A percentile compares a stretch with the other conserved stretches of the same genome.
phyloP scores from a whole-genome alignment of 1,140 invertebrate genomes.

The Liolophura sinensis region DNA sequence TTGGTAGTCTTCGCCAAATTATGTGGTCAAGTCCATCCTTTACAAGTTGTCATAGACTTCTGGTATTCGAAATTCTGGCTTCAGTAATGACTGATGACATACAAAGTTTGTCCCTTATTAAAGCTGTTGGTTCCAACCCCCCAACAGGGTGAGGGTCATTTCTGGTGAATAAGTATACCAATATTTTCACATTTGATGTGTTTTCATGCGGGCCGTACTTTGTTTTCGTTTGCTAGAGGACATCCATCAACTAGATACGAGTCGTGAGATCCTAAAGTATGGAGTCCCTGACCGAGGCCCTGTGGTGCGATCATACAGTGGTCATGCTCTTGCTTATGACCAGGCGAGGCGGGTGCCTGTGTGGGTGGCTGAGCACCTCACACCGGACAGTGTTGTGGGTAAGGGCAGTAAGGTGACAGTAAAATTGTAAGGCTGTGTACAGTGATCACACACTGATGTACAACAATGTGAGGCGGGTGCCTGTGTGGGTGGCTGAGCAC shows the following conservation, averaged over 20 bases:
- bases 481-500: conserved; percentile 42
- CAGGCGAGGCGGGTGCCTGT: conserved; percentile 35
- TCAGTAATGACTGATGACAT: too few species aligned
- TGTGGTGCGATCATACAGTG: conserved; percentile 22
- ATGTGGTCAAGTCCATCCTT: too few species aligned
- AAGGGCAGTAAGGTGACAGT: conserved; percentile 1
- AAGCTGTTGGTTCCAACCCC: too few species aligned
- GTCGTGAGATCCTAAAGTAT: conserved; percentile 28
- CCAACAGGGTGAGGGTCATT: too few species aligned
- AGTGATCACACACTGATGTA: conserved; percentile 37
- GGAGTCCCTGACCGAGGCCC: conserved; percentile 32
- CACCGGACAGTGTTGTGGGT: conserved; percentile 34
- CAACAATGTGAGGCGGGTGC: conserved; percentile 37
- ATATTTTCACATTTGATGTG: too few species aligned
- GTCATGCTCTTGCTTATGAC: conserved; percentile 41
- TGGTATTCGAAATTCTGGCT: too few species aligned
- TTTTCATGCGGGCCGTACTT: too few species aligned
- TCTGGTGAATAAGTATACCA: too few species aligned
- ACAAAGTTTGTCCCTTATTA: too few species aligned
- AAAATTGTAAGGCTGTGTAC: conserved; percentile 9
- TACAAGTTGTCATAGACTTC: too few species aligned
- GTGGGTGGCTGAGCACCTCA: conserved; percentile 43
- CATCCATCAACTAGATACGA: conserved; percentile 8
- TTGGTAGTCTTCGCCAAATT: too few species aligned
- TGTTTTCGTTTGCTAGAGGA: conserved; percentile 5